phyloP scores from a whole-genome alignment of 2,888 invertebrate species.

The Ochropacha duplaris region DNA sequence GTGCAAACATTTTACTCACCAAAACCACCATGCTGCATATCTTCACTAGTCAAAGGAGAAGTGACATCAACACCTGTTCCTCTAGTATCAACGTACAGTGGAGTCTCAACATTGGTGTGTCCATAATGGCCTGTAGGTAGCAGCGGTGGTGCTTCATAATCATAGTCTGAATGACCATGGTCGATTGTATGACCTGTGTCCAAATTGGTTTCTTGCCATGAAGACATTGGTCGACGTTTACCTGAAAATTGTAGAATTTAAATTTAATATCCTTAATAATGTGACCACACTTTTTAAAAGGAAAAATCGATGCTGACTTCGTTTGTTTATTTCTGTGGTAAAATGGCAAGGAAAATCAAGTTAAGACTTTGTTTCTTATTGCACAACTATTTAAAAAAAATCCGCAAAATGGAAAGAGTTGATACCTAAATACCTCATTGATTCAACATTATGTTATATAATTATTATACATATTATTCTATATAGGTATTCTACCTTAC shows the following conservation, averaged over 20 bases:
- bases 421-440: too few relatives aligned
- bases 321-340: neutral
- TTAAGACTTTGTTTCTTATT: too few relatives aligned
- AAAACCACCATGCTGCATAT: constrained; percentile 64
- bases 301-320: too few relatives aligned
- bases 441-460: too few relatives aligned
- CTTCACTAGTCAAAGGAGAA: constrained; percentile 72
- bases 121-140: constrained; percentile 63
- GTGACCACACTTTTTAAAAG: neutral
- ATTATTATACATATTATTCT: too few relatives aligned
- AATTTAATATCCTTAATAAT: neutral
- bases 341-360: neutral
- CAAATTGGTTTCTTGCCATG: constrained; percentile 95
- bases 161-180: constrained; percentile 82
- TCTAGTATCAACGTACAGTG: constrained; percentile 88
- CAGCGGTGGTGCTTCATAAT: constrained; percentile 51
- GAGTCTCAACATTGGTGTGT: constrained; percentile 70
- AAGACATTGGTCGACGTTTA: constrained; percentile 84
- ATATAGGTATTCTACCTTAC: too few relatives aligned
- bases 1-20: constrained; percentile 41
- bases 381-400: too few relatives aligned
- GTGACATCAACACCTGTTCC: constrained; percentile 54
- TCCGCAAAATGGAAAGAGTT: too few relatives aligned
- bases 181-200: constrained; percentile 91
- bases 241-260: constrained; percentile 27